phyloP scores from a whole-genome alignment of 2,888 invertebrate genomes.

The Pseudococcus viburni region DNA sequence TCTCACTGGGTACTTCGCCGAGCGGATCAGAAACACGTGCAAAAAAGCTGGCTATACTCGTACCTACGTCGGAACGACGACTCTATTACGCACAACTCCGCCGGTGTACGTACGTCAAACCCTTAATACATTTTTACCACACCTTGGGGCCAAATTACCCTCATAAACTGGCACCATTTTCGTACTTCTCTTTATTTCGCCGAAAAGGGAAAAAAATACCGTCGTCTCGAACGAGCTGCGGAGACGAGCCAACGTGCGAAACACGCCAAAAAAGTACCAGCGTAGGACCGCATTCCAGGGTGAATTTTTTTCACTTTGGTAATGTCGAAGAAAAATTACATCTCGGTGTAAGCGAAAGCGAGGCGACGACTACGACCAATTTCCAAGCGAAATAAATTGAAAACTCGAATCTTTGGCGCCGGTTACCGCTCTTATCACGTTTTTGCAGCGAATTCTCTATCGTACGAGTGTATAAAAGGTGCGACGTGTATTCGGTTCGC shows the following conservation, averaged over 20 bases:
- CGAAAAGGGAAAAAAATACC: background rate
- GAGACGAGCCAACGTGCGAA: background rate
- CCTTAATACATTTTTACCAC: background rate
- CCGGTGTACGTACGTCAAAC: background rate
- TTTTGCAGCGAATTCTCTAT: constrained; percentile 14
- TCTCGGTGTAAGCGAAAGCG: background rate
- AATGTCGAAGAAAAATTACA: constrained; percentile 47
- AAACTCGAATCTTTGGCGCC: constrained; percentile 37
- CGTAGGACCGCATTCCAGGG: background rate
- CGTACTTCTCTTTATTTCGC: background rate
- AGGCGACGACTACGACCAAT: constrained; percentile 1
- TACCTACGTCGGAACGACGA: background rate
- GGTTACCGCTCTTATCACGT: constrained; percentile 24
- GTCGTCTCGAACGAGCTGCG: background rate
- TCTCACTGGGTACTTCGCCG: background rate
- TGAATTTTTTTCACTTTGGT: background rate
- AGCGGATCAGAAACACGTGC: background rate
- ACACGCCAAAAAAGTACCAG: background rate
- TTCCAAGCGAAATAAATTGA: constrained; percentile 44
- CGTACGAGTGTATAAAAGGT: background rate
- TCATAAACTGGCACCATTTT: constrained; percentile 14
- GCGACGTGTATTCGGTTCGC: background rate
- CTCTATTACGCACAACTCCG: too few species aligned
- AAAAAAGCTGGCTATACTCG: background rate
- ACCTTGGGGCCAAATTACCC: constrained; percentile 20